Conservation (phyloP, 2,113 vertebrate genomes). For the Triplophysa dalaica region DNA sequence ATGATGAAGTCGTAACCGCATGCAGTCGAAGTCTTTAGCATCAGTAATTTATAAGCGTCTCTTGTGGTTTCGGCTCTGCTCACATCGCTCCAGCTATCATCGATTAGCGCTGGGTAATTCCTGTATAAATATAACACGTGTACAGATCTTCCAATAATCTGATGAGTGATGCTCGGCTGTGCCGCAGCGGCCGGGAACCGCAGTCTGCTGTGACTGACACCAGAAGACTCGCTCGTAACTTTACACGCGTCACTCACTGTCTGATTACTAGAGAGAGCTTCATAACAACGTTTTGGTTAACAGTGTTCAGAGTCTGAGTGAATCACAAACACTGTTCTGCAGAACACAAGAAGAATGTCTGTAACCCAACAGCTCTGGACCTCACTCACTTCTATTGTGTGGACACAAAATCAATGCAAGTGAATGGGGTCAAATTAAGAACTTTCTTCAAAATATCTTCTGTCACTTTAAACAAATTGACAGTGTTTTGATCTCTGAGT, state of each 20-base stretch:
- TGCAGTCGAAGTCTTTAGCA: constrained; percentile 27
- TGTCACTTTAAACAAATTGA: no score
- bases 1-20: background rate
- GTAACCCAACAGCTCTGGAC: no score
- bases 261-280: constrained; percentile 15
- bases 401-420: no score
- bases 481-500: no score
- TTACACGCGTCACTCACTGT: background rate
- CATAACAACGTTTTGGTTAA: background rate
- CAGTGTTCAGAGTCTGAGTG: background rate
- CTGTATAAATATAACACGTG: constrained; percentile 68
- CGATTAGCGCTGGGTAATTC: constrained; percentile 68
- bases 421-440: no score
- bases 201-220: constrained; percentile 12
- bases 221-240: background rate
- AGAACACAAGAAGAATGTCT: no score
- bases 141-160: constrained; percentile 61
- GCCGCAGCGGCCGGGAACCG: constrained; percentile 42
- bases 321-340: no score
- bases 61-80: constrained; percentile 56
- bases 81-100: constrained; percentile 40
- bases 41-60: constrained; percentile 54
- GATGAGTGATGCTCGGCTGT: constrained; percentile 61
- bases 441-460: no score
- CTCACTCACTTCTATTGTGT: no score